Conservation (phyloP, 2,113 vertebrate genomes). For the Callithrix jacchus region DNA sequence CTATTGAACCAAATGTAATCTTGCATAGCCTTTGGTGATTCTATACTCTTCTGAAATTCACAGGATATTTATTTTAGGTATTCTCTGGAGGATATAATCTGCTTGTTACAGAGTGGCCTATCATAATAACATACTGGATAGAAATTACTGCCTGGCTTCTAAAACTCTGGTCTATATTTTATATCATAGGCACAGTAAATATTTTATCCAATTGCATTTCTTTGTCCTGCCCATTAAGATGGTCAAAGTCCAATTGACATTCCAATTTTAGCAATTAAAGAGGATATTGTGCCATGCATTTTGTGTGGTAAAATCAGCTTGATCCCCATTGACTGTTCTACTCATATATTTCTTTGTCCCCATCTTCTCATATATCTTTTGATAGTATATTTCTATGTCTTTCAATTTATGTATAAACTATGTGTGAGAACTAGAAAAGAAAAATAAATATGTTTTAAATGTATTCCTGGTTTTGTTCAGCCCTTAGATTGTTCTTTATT, state of each 20-base stretch:
- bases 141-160: neutral
- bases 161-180: neutral
- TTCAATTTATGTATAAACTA: neutral
- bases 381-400: neutral
- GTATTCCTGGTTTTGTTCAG: neutral
- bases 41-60: neutral
- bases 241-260: neutral
- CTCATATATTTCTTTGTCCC: neutral
- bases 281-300: accelerated
- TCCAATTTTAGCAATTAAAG: neutral
- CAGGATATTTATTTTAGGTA: neutral
- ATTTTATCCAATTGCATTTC: neutral
- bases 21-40: neutral
- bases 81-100: neutral
- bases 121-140: neutral
- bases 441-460: neutral
- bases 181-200: neutral
- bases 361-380: neutral
- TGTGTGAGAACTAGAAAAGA: neutral
- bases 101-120: neutral
- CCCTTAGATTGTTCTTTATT: neutral
- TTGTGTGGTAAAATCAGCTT: neutral
- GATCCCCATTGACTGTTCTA: neutral
- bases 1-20: neutral
- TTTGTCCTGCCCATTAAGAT: neutral